Evolutionary conservation across 2,113 vertebrate species (phyloP), one percentile per base, ranked within the genome.

Genomic region (Clinocottus analis): DNA sequence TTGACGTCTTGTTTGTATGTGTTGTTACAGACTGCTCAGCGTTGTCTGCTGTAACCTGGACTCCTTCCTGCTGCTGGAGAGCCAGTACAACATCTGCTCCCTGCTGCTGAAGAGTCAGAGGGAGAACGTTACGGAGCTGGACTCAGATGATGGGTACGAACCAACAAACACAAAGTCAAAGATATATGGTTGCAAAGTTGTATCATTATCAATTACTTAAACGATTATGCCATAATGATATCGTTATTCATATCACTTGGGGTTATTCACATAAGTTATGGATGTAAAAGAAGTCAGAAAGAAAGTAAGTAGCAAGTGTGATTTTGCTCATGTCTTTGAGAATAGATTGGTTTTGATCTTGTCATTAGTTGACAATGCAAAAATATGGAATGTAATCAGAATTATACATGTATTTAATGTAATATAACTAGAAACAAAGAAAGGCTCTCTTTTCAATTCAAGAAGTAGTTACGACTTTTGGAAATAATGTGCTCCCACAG

Each of bases 41-140:
- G 94, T 97, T 58, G 73, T 97, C 0, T 97, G 97, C 93, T 98
- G 96, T 92, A 95, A 96, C 79, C 94, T 99, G 87, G 95, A 99
- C 87, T 95, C 94, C 3, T 95, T 98, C 49, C 92, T 99, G 59
- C 94, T 99, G 27, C 86, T 99, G 87, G 96, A 99, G 91, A 93
- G 95, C 87, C 97, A 97, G 74, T 99, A 96, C 89, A 93, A 94
- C 63, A 88, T 99, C 84, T 96, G 96, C 80, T 90, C 95, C 87
- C 89, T 95, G 83, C 92, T 99, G 82, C 93, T 99, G 45, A 93
- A 91, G 85, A 95, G 94, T 80, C 97, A 99, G 89, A 93, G 93
- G 85, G 96, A 97, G 73, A 97, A 96, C 80, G 55, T 91, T 47
- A 81, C 90, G 1, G 94, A 96, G 75, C 76, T 74, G 7, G 90